Evolutionary conservation across 2,113 vertebrate genomes (phyloP).

Genomic region (Eretmochelys imbricata): DNA sequence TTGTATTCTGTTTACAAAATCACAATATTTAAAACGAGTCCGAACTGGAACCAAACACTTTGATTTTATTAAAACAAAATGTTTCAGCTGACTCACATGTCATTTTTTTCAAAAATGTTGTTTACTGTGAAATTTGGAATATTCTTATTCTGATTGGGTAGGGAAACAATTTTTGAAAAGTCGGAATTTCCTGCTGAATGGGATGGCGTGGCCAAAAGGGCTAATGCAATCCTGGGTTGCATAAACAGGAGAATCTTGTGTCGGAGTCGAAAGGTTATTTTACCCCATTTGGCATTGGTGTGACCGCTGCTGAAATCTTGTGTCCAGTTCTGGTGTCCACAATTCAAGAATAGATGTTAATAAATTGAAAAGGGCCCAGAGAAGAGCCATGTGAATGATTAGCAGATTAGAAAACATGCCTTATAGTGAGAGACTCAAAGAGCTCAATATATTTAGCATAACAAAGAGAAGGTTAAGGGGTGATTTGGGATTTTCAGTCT

Average conservation of each 20-base stretch:
- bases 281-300: background rate
- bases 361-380: background rate
- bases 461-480: background rate
- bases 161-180: background rate
- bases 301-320: background rate
- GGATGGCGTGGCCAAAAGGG: background rate
- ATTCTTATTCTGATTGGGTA: background rate
- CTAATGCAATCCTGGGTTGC: background rate
- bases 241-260: background rate
- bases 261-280: background rate
- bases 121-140: background rate
- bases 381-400: background rate
- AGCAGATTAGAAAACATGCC: background rate
- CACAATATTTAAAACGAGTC: background rate
- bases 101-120: background rate
- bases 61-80: background rate
- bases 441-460: background rate
- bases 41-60: background rate
- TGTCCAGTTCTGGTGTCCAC: background rate
- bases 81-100: background rate
- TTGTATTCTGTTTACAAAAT: background rate
- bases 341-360: background rate
- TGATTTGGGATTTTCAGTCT: background rate
- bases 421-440: background rate
- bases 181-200: background rate